Base-by-base conservation (phyloP, 2,888 invertebrate species). In the Nymphalis c-album region DNA sequence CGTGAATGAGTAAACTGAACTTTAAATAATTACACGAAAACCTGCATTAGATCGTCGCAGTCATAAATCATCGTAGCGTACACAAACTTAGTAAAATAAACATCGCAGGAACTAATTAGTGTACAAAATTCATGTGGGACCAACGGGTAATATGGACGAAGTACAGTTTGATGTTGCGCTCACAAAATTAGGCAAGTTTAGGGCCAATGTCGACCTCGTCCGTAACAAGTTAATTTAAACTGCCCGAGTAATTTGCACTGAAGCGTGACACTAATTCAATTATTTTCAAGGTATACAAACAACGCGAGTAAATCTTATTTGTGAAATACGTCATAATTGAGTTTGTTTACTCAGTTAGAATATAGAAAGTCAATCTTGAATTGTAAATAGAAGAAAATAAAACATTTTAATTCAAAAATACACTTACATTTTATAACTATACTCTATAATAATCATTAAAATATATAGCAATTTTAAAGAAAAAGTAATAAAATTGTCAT, bases 151-250 rank as follows among this genome's bases (percentile, higher is more conserved):
- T 90, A 87, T 88, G 87, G 85, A 82, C 82, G 85, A 86, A 90
- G 90, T 86, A 88, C 85, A 90, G 90, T 89, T 91, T 90, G 90
- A 91, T 90, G 90, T 90, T 88, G 84, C 87, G 84, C 87, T 89
- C 88, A 84, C 90, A 87, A 91, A 90, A 90, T 91, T 90, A 90
- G 87, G 83, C 89, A 90, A 90, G 87, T 91, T 90, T 89, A 87
- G 88, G 90, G 86, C 87, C 84, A 79, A 89, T 89, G 88, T 88
- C 87, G 85, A 85, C 86, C 85, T 83, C 83, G 82, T 75, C 82
- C 81, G 84, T 84, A 86, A 90, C 90, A 90, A 90, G 90, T 90
- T 91, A 90, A 90, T 91, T 91, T 89, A 88, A 90, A 91, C 89
- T 90, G 88, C 82, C 86, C 85, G 86, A 86, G 87, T 87, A 86